Evolutionary conservation across 2,888 invertebrate species (phyloP), one percentile per base, ranked within the genome.

Genomic region (Argynnis bischoffii): DNA sequence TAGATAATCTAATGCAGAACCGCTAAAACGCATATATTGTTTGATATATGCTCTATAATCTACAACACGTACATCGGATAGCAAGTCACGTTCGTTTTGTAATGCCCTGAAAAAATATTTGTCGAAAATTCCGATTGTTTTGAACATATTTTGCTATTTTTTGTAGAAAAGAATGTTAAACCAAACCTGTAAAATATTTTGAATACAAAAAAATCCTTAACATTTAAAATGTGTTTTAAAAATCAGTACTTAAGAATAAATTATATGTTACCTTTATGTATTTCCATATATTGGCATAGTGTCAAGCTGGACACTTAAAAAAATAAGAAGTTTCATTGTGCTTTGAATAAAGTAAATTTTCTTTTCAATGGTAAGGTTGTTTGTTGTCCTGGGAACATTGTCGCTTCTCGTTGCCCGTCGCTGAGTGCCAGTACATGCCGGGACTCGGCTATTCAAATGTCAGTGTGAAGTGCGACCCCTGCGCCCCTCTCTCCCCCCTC

Each of bases 381-480:
- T 87, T 84, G 83, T 84, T 83, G 87, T 83, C 84, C 81, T 79
- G 82, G 84, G 88, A 86, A 91, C 92, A 92, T 90, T 92, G 92
- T 92, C 90, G 88, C 90, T 87, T 86, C 81, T 89, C 86, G 89
- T 87, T 85, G 85, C 81, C 84, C 85, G 88, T 86, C 88, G 86
- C 70, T 81, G 88, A 88, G 88, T 90, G 91, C 90, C 90, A 90
- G 89, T 89, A 90, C 85, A 89, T 85, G 90, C 87, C 90, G 88
- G 82, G 88, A 87, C 90, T 86, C 90, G 84, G 86, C 92, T 88
- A 92, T 92, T 92, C 91, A 92, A 91, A 92, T 92, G 92, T 92
- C 92, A 92, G 81, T 78, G 84, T 86, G 89, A 86, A 83, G 82
- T 81, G 81, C 80, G 76, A 79, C 78, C 78, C 78, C 79, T 79